A percentile compares a stretch with the other conserved stretches of the same genome.
Conservation (phyloP, 2,113 vertebrate species). For the Asarcornis scutulata region DNA sequence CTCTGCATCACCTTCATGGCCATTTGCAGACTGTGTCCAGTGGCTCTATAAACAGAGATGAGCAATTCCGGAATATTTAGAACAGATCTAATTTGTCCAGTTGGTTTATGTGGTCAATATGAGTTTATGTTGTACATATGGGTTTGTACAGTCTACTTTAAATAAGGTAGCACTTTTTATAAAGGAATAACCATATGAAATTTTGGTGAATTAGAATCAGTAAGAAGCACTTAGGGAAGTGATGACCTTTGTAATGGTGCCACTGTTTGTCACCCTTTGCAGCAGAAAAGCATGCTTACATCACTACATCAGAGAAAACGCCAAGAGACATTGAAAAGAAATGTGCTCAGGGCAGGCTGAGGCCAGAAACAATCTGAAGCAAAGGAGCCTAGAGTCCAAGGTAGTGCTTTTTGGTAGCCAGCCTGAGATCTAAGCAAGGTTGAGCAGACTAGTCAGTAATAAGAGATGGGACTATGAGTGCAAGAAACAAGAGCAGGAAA, state of each 20-base stretch:
- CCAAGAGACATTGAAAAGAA: background rate
- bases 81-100: background rate
- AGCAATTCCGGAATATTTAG: background rate
- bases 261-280: background rate
- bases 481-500: background rate
- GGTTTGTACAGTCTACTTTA: background rate
- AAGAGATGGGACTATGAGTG: background rate
- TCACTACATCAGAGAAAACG: background rate
- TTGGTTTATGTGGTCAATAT: background rate
- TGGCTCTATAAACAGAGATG: background rate
- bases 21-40: background rate
- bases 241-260: background rate
- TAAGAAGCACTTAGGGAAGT: background rate
- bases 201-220: background rate
- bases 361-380: background rate
- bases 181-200: background rate
- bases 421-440: background rate
- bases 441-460: background rate
- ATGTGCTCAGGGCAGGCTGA: background rate
- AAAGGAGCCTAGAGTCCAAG: fast-evolving
- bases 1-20: background rate
- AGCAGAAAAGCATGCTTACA: background rate
- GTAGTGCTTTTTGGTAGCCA: background rate
- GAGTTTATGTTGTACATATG: background rate
- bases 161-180: background rate